phyloP scores from a whole-genome alignment of 2,888 invertebrate species.

The Alitta virens region DNA sequence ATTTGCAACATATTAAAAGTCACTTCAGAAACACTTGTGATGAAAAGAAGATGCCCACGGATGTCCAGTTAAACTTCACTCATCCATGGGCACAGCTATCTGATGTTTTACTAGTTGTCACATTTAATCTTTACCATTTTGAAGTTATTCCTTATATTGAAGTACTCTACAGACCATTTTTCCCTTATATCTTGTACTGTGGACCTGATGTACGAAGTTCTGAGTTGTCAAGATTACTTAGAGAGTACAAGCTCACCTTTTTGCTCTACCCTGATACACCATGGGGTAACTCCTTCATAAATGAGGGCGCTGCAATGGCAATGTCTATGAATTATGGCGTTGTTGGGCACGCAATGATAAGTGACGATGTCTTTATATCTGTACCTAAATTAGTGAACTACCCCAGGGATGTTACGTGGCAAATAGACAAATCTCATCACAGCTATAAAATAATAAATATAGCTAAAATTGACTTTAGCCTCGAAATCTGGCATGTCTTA shows the following conservation, averaged over 20 bases:
- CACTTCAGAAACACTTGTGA: too few species aligned
- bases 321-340: conserved; percentile 19
- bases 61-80: too few species aligned
- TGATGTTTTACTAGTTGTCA: conserved; percentile 23
- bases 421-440: conserved; percentile 4
- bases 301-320: conserved; percentile 24
- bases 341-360: conserved; percentile 23
- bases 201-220: conserved; percentile 19
- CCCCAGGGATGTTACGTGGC: conserved; percentile 20
- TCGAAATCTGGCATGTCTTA: too few species aligned
- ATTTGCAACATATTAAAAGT: too few species aligned
- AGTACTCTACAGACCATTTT: conserved; percentile 27
- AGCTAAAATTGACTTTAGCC: too few species aligned
- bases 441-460: too few species aligned
- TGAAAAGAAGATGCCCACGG: too few species aligned
- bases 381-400: conserved; percentile 7
- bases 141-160: conserved; percentile 28
- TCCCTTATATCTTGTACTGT: conserved; percentile 30
- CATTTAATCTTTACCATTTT: conserved; percentile 28
- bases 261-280: conserved; percentile 14
- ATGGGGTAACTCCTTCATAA: conserved; percentile 26
- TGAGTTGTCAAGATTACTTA: too few species aligned
- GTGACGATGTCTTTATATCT: conserved; percentile 26
- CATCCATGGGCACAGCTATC: conserved; percentile 14
- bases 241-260: neutral